Percentiles rank a stretch among this genome's conserved stretches.
phyloP scores from a whole-genome alignment of 2,113 vertebrate genomes.

The Nothocercus nigrocapillus region DNA sequence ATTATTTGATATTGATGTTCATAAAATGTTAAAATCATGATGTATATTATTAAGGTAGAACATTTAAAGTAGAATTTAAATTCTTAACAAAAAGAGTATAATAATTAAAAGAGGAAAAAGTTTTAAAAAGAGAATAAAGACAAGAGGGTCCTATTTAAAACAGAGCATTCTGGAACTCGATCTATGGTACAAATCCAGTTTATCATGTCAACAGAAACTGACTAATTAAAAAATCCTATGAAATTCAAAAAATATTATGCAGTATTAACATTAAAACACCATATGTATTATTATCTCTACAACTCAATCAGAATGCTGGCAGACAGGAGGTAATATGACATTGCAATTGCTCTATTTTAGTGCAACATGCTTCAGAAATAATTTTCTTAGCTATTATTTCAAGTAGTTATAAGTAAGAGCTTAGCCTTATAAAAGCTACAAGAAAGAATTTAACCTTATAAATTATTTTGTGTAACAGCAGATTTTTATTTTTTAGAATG shows the following conservation, averaged over 20 bases:
- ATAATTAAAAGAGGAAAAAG: not conserved
- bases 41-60: not conserved
- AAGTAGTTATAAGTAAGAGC: not conserved
- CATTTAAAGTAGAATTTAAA: not conserved
- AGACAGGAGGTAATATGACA: not conserved
- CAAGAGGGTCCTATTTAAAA: not conserved
- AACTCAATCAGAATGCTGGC: not conserved
- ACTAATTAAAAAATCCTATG: constrained; percentile 36
- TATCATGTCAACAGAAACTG: not conserved
- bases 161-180: not conserved
- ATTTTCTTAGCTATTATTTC: not conserved
- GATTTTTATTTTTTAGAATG: not conserved
- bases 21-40: not conserved
- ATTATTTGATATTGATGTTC: not conserved
- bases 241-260: constrained; percentile 42
- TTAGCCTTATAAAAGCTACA: not conserved
- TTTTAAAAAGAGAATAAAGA: not conserved
- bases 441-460: not conserved
- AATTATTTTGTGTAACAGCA: not conserved
- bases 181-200: not conserved
- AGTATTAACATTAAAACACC: constrained; percentile 6
- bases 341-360: not conserved
- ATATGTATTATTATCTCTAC: constrained; percentile 47
- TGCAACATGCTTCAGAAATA: not conserved
- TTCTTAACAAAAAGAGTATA: not conserved